Evolutionary conservation across 2,888 invertebrate species (phyloP).

Genomic region (Coenonympha glycerion): DNA sequence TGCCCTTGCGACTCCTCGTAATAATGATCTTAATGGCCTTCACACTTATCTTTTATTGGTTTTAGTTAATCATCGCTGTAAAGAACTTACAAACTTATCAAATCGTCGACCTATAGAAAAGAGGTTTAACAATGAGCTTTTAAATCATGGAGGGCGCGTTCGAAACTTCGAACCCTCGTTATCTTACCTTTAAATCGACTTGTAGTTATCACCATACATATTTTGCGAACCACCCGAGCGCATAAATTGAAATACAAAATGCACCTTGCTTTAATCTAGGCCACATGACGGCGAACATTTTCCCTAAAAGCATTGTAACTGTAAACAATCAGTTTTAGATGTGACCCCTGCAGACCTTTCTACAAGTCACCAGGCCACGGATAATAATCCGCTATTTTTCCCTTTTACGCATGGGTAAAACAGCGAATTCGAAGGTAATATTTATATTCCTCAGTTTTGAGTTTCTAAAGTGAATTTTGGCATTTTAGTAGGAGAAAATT

Average conservation of each 20-base stretch:
- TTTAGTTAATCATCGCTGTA: conserved; percentile 7
- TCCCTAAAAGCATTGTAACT: conserved; percentile 12
- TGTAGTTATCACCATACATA: too few species aligned
- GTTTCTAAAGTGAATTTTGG: too few species aligned
- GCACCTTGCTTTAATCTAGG: conserved; percentile 28
- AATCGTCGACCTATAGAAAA: neutral
- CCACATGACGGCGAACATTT: conserved; percentile 27
- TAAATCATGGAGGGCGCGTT: too few species aligned
- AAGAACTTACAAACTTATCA: neutral
- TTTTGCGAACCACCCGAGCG: neutral
- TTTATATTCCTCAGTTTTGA: too few species aligned
- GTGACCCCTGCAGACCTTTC: conserved; percentile 52
- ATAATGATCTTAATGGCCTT: conserved; percentile 18
- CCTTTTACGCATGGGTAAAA: neutral
- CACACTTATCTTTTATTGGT: conserved; percentile 19
- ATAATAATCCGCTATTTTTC: conserved; percentile 3
- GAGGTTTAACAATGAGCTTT: neutral
- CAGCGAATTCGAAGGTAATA: neutral
- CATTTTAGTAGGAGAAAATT: too few species aligned
- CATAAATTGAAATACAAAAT: neutral
- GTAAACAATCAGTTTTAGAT: conserved; percentile 6
- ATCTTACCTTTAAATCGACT: too few species aligned
- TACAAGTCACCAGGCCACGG: conserved; percentile 44
- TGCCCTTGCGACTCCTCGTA: conserved; percentile 13
- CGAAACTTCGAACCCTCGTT: too few species aligned